Evolutionary conservation across 1,140 invertebrate species (phyloP).

Genomic region (Formica selysi): DNA sequence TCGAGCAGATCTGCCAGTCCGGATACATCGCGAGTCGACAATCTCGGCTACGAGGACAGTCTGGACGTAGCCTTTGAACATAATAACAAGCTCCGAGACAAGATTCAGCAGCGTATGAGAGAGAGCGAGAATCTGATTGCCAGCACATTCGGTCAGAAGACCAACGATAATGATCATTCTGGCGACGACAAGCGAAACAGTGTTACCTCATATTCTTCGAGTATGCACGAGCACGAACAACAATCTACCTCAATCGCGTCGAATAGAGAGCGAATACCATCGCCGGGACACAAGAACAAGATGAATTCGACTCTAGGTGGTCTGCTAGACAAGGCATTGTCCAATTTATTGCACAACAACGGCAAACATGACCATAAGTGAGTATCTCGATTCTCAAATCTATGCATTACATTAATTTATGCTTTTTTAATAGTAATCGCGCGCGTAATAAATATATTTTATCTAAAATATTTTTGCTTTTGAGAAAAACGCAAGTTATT

Average conservation of each 20-base stretch:
- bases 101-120: slow-evolving; percentile 85
- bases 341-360: slow-evolving; percentile 83
- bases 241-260: slow-evolving; percentile 36
- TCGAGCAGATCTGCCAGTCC: slow-evolving; percentile 81
- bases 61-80: slow-evolving; percentile 85
- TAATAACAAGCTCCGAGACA: slow-evolving; percentile 85
- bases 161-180: slow-evolving; percentile 11
- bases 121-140: slow-evolving; percentile 84
- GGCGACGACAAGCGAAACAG: slow-evolving; percentile 28
- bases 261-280: slow-evolving; percentile 41
- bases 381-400: slow-evolving; percentile 63
- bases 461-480: neutral
- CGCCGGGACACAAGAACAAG: slow-evolving; percentile 78
- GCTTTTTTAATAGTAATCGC: neutral
- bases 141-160: slow-evolving; percentile 80
- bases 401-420: neutral
- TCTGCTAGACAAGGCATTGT: slow-evolving; percentile 83
- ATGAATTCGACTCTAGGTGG: slow-evolving; percentile 79
- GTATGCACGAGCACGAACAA: slow-evolving; percentile 40
- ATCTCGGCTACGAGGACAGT: slow-evolving; percentile 84
- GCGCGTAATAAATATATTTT: neutral
- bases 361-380: slow-evolving; percentile 85
- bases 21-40: slow-evolving; percentile 76
- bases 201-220: slow-evolving; percentile 54
- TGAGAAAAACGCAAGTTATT: neutral